Evolutionary conservation across 1,140 invertebrate genomes (phyloP).

Genomic region (Drosophila grimshawi): DNA sequence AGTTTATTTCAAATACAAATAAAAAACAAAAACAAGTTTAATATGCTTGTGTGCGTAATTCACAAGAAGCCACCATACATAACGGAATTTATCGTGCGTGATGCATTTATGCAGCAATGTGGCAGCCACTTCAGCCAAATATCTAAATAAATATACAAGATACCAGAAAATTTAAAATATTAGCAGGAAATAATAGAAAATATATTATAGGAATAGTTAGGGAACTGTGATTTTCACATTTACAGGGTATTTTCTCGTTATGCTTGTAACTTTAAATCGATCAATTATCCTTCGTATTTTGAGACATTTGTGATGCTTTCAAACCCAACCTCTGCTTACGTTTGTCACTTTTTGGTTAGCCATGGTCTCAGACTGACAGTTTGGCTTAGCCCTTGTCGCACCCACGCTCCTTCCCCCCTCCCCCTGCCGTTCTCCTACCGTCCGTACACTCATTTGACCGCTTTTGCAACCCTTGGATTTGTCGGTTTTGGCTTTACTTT

Average conservation of each 20-base stretch:
- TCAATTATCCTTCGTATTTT: background rate
- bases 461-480: constrained; percentile 5
- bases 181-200: no score
- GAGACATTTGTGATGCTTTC: background rate
- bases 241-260: background rate
- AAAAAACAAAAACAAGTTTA: no score
- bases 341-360: background rate
- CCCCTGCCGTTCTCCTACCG: background rate
- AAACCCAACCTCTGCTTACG: no score
- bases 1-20: no score
- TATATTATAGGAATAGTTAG: no score
- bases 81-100: no score
- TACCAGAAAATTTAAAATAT: background rate
- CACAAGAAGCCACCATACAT: background rate
- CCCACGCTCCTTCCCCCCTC: background rate
- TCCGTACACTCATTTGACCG: background rate
- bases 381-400: constrained; percentile 3
- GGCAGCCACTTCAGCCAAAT: no score
- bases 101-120: background rate
- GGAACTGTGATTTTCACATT: background rate
- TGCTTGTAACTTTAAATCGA: no score
- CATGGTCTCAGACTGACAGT: constrained; percentile 8
- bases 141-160: no score
- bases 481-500: constrained; percentile 3
- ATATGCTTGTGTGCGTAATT: no score